Evolutionary conservation across 2,797 vertebrate species (phyloP), one percentile per base, ranked within the genome.

Genomic region (Chelidonichthys spinosus): DNA sequence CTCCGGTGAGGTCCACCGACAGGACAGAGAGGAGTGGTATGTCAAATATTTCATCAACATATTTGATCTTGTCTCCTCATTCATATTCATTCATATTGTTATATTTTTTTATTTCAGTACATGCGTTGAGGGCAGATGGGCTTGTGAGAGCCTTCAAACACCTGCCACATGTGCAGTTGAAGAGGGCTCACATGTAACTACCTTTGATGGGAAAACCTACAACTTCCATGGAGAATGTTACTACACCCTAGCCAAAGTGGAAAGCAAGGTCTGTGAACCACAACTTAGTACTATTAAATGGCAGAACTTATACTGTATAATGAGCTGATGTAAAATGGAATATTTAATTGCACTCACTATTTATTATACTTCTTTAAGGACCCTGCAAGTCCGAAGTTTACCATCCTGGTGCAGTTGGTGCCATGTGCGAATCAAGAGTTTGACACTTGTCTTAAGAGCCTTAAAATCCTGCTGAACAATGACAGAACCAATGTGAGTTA

Each of bases 181-280:
- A 86, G 97, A 96, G 72, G 97, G 97, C n/a, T 94, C 96, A 73
- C 96, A 98, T 85, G 81, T 99, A 59, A 95, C 94, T 15, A 97
- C 96, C 47, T 99, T 97, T 76, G 98, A 99, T 80, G 96, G 96
- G 50, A 97, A 97, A 92, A 92, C 92, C 43, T 99, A 93, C 82
- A 97, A 92, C 40, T 98, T 98, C 79, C 97, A 99, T 4, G 98
- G 98, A 74, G 90, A 96, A 60, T 99, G 98, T 81, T 96, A 95
- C 85, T 99, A 99, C 32, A 90, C 96, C 44, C 81, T 99, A 69
- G 90, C 95, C 64, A 97, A 97, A 93, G 97, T 97, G 86, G 71
- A 89, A 53, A 85, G 68, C 69, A 90, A 88, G 86, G 88, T 92
- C 13, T 81, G 32, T 43, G 7, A 44, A 17, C 44, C 11, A 18